phyloP scores from a whole-genome alignment of 2,888 invertebrate species.

The Cactoblastis cactorum region DNA sequence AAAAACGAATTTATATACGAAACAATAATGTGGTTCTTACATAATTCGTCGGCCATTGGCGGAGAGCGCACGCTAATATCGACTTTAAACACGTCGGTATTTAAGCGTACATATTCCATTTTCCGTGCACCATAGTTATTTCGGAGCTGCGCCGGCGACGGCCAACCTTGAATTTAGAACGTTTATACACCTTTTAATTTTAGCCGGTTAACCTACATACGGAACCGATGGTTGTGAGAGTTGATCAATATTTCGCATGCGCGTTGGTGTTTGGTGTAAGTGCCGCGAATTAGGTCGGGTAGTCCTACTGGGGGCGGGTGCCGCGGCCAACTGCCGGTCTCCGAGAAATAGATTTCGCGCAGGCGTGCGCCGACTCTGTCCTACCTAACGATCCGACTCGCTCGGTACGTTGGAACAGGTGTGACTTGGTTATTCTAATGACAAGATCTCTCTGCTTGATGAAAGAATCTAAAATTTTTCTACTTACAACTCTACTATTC shows the following conservation, averaged over 20 bases:
- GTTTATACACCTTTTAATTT: slow-evolving; percentile 70
- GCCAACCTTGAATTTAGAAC: slow-evolving; percentile 74
- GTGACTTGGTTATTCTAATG: slow-evolving; percentile 9
- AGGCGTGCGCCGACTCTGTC: slow-evolving; percentile 14
- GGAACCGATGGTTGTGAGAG: slow-evolving; percentile 60
- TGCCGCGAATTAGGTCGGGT: slow-evolving; percentile 25
- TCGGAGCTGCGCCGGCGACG: slow-evolving; percentile 70
- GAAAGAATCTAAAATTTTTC: background rate
- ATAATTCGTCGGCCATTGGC: slow-evolving; percentile 68
- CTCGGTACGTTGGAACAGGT: slow-evolving; percentile 16
- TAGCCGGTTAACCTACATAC: slow-evolving; percentile 78
- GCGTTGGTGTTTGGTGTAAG: slow-evolving; percentile 34
- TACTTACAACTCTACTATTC: too few species aligned
- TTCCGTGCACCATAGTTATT: slow-evolving; percentile 69
- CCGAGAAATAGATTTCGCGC: slow-evolving; percentile 14
- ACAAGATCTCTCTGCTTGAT: background rate
- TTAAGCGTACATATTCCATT: slow-evolving; percentile 53
- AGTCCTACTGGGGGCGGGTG: slow-evolving; percentile 33
- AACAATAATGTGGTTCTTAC: slow-evolving; percentile 71
- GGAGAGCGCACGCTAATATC: slow-evolving; percentile 52
- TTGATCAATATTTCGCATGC: slow-evolving; percentile 71
- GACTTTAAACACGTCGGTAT: slow-evolving; percentile 52
- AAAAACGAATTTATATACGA: slow-evolving; percentile 30
- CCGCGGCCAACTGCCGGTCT: slow-evolving; percentile 37
- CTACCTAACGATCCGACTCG: slow-evolving; percentile 22